Evolutionary conservation across 2,797 vertebrate species (phyloP).

Genomic region (Eulemur coronatus): DNA sequence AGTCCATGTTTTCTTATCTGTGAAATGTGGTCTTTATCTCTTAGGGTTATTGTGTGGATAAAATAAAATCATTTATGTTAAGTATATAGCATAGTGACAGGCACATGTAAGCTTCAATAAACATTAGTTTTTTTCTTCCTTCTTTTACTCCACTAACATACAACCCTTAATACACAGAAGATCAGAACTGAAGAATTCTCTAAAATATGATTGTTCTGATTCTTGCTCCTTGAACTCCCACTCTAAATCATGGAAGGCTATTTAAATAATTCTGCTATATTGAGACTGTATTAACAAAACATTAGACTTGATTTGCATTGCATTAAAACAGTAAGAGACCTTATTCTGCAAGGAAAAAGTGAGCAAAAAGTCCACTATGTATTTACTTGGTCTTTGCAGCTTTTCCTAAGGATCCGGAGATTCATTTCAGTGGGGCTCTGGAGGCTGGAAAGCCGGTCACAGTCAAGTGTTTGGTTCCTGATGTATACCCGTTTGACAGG

Average conservation of each 20-base stretch:
- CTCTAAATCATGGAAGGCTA: not conserved
- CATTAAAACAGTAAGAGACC: not conserved
- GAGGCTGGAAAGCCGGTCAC: constrained; percentile 78
- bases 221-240: not conserved
- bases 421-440: constrained; percentile 80
- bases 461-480: constrained; percentile 84
- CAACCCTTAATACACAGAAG: not conserved
- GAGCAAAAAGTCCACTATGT: not conserved
- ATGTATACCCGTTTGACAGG: constrained; percentile 84
- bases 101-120: not conserved
- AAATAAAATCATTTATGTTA: not conserved
- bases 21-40: not conserved
- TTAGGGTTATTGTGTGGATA: not conserved
- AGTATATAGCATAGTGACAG: not conserved
- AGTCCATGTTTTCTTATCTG: not conserved
- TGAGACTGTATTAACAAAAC: not conserved
- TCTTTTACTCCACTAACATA: not conserved
- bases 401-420: constrained; percentile 88
- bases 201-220: not conserved
- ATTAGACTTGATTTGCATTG: not conserved
- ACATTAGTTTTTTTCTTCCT: not conserved
- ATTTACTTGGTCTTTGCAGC: constrained; percentile 83
- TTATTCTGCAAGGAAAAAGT: not conserved
- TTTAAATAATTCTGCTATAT: not conserved
- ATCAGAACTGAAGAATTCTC: not conserved